Evolutionary conservation across 1,140 invertebrate genomes (phyloP).

Genomic region (Aleiodes sp.): DNA sequence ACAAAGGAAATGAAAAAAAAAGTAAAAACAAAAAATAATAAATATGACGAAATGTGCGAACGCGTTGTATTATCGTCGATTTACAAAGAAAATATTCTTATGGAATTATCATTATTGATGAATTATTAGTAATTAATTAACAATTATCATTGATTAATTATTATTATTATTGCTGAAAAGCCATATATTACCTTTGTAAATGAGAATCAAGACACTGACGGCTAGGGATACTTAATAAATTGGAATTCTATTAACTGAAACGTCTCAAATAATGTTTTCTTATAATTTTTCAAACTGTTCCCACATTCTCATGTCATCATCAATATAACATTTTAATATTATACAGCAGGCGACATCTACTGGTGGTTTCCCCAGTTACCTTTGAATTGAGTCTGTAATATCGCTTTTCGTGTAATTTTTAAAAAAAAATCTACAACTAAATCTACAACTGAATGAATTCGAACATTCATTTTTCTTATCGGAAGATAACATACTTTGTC

Average conservation of each 20-base stretch:
- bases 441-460: too few relatives aligned
- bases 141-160: conserved; percentile 51
- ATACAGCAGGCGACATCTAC: neutral
- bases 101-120: conserved; percentile 28
- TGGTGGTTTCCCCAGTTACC: too few relatives aligned
- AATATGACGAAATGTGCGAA: conserved; percentile 28
- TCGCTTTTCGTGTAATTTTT: too few relatives aligned
- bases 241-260: conserved; percentile 63
- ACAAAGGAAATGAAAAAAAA: conserved; percentile 14
- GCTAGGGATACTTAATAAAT: conserved; percentile 63
- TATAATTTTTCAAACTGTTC: neutral
- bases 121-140: conserved; percentile 41
- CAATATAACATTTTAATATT: neutral
- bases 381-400: too few relatives aligned
- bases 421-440: too few relatives aligned
- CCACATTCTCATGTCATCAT: neutral
- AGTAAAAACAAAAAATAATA: conserved; percentile 33
- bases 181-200: conserved; percentile 62
- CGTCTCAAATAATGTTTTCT: conserved; percentile 43
- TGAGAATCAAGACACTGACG: conserved; percentile 61
- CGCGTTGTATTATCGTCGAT: conserved; percentile 37
- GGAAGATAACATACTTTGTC: too few relatives aligned
- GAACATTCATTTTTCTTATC: too few relatives aligned
- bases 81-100: conserved; percentile 28
- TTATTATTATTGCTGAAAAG: conserved; percentile 47